Evolutionary conservation across 2,113 vertebrate species (phyloP).

Genomic region (Leucoraja erinaceus): DNA sequence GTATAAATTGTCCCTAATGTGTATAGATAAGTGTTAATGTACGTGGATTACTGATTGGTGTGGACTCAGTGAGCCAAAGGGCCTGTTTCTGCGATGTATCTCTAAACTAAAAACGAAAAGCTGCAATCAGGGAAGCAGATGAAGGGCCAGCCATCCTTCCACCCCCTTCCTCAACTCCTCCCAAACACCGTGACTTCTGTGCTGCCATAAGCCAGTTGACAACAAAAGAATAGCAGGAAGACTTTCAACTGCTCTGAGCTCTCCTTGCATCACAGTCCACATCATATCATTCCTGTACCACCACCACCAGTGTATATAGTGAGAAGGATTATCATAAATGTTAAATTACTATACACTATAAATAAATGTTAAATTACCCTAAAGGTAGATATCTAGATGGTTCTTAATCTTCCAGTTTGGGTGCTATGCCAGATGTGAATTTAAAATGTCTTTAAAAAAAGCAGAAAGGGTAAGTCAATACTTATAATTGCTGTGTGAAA

Average conservation of each 20-base stretch:
- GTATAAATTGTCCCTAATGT: too few species aligned
- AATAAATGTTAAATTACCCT: background rate
- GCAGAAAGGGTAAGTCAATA: background rate
- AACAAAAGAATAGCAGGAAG: background rate
- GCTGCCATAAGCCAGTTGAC: background rate
- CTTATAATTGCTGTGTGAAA: background rate
- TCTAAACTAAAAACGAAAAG: background rate
- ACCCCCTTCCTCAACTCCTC: background rate
- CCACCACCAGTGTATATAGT: background rate
- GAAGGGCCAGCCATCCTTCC: too few species aligned
- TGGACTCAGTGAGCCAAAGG: too few species aligned
- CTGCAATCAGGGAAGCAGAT: background rate
- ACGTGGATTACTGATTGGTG: too few species aligned
- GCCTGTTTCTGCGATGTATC: too few species aligned
- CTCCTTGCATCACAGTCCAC: background rate
- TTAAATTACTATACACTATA: background rate
- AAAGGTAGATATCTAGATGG: background rate
- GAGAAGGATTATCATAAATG: background rate
- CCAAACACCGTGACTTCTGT: background rate
- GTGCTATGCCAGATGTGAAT: background rate
- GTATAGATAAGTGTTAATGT: too few species aligned
- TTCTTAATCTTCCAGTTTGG: background rate
- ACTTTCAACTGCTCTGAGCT: background rate
- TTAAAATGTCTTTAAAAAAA: background rate
- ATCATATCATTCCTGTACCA: background rate